Percentiles rank a stretch among this genome's conserved stretches.
Evolutionary conservation across 2,888 invertebrate genomes (phyloP).

Genomic region (Chloromyia formosa): DNA sequence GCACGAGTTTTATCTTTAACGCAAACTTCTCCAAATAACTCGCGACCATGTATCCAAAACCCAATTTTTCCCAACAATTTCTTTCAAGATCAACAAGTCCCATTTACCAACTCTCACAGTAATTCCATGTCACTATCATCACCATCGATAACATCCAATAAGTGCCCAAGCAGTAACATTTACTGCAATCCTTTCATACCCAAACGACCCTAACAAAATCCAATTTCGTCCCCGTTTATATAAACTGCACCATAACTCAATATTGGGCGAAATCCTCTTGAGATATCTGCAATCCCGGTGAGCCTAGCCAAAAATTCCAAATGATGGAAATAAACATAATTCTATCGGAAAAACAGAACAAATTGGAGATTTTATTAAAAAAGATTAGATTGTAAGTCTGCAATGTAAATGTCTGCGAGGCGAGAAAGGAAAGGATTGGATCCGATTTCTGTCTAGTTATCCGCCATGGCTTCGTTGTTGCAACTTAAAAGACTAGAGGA

Average conservation of each 20-base stretch:
- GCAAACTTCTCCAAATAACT: too few species aligned
- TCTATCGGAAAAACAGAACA: constrained; percentile 7
- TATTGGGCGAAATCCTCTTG: neutral
- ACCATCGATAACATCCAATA: neutral
- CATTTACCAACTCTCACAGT: neutral
- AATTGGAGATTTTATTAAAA: constrained; percentile 9
- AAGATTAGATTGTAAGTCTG: neutral
- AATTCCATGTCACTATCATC: neutral
- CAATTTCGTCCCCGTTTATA: neutral
- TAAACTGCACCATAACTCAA: constrained; percentile 1
- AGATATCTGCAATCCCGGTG: neutral
- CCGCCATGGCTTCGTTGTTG: neutral
- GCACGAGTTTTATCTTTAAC: too few species aligned
- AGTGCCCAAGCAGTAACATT: neutral
- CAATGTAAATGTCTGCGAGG: neutral
- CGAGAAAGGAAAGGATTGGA: neutral
- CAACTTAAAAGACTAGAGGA: neutral
- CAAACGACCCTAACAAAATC: neutral
- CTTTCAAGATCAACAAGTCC: too few species aligned
- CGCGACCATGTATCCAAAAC: too few species aligned
- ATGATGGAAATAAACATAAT: constrained; percentile 7
- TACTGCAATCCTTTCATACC: constrained; percentile 2
- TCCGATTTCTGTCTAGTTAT: too few species aligned
- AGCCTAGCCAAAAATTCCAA: constrained; percentile 4
- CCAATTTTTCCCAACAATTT: too few species aligned